A percentile compares a stretch with the other conserved stretches of the same genome.
phyloP scores from a whole-genome alignment of 2,113 vertebrate genomes.

The Xerus inauris region DNA sequence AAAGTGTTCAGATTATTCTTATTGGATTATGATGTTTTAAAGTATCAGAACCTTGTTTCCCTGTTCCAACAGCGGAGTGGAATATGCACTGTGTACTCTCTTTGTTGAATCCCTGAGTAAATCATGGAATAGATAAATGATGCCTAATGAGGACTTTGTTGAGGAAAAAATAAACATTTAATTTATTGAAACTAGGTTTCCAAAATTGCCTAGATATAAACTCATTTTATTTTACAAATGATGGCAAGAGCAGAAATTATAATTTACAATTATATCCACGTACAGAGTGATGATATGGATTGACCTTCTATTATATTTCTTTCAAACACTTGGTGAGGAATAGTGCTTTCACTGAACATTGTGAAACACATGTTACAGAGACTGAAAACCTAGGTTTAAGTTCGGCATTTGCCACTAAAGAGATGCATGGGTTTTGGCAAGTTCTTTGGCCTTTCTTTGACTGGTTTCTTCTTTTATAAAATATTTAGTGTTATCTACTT shows the following conservation, averaged over 20 bases:
- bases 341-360: too few relatives aligned
- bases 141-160: slow-evolving; percentile 8
- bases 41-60: background rate
- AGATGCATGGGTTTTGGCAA: too few relatives aligned
- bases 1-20: background rate
- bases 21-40: background rate
- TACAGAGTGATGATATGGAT: too few relatives aligned
- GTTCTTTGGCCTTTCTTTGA: too few relatives aligned
- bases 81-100: background rate
- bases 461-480: background rate
- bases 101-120: background rate
- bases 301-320: too few relatives aligned
- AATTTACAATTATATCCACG: too few relatives aligned
- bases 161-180: background rate
- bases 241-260: background rate
- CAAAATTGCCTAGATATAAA: background rate
- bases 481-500: background rate
- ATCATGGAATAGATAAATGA: background rate
- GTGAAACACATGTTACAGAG: too few relatives aligned
- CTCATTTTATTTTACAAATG: background rate
- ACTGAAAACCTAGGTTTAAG: too few relatives aligned
- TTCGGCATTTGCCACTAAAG: too few relatives aligned
- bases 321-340: background rate
- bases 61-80: background rate
- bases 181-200: background rate